These are phyloP conservation scores for Chloroclystis v-ata DNA, from an alignment of 2,888 invertebrate genomes.

Conservation along the genomic window DNA sequence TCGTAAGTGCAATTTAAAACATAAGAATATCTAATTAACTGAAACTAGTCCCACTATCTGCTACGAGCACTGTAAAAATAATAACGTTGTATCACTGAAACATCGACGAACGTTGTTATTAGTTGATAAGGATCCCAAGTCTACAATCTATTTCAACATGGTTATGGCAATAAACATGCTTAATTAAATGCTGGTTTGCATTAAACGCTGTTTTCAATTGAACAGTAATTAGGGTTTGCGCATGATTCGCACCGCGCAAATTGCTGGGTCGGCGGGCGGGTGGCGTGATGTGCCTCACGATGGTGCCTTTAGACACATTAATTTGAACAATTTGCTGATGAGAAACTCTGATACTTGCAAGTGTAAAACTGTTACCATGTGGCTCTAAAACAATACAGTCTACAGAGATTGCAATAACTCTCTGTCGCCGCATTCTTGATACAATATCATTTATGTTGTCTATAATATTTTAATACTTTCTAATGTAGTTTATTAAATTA, in stretches of 20 bases:
- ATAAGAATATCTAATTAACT: too few species aligned
- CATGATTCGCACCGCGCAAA: slow-evolving; percentile 43
- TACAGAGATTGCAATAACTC: not conserved
- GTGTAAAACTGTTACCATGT: not conserved
- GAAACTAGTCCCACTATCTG: too few species aligned
- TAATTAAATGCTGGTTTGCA: slow-evolving; percentile 21
- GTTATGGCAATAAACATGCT: slow-evolving; percentile 22
- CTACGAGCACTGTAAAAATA: too few species aligned
- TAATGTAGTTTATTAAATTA: too few species aligned
- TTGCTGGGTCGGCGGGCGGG: slow-evolving; percentile 40
- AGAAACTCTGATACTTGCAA: slow-evolving; percentile 20
- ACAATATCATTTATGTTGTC: too few species aligned
- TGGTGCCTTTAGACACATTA: slow-evolving; percentile 51
- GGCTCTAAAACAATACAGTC: not conserved
- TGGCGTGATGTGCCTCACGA: slow-evolving; percentile 49
- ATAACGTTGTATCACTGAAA: not conserved
- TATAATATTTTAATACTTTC: too few species aligned
- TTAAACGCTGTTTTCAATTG: slow-evolving; percentile 44
- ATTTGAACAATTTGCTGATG: slow-evolving; percentile 52
- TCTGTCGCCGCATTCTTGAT: too few species aligned
- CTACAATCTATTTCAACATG: slow-evolving; percentile 17
- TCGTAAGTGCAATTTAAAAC: too few species aligned
- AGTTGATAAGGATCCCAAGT: slow-evolving; percentile 7
- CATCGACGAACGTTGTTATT: slow-evolving; percentile 4
- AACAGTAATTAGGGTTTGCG: slow-evolving; percentile 44